Conservation (phyloP, 2,888 invertebrate species). For the Leptodirus hochenwartii region DNA sequence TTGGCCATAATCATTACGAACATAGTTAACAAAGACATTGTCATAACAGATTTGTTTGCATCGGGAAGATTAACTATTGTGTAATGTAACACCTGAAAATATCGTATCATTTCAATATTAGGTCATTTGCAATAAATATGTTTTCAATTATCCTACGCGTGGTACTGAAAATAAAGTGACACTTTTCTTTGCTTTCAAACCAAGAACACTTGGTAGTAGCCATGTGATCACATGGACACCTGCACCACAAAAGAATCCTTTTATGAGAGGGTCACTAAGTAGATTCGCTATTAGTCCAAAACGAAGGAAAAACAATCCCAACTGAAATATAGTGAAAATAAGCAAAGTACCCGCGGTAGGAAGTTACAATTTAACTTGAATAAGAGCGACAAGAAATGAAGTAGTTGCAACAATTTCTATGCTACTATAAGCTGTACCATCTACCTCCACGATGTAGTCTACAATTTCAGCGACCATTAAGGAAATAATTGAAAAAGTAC, state of each 20-base stretch:
- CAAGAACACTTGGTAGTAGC: conserved; percentile 57
- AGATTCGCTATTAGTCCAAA: conserved; percentile 59
- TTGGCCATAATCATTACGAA: conserved; percentile 47
- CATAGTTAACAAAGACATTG: conserved; percentile 50
- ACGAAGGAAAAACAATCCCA: conserved; percentile 57
- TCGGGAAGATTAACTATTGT: conserved; percentile 28
- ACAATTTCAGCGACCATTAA: conserved; percentile 81
- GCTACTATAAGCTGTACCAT: conserved; percentile 23
- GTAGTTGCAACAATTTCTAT: conserved; percentile 59
- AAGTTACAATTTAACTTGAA: no score
- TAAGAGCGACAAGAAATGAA: conserved; percentile 54
- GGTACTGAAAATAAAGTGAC: no score
- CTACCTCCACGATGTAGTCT: no score
- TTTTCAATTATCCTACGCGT: no score
- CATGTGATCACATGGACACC: conserved; percentile 71
- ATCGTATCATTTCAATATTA: no score
- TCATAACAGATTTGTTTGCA: conserved; percentile 46
- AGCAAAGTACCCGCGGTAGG: no score
- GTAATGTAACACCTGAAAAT: conserved; percentile 36
- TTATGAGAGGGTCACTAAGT: conserved; percentile 64
- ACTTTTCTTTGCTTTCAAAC: conserved; percentile 37
- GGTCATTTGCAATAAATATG: no score
- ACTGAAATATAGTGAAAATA: no score
- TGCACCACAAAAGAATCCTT: conserved; percentile 77
- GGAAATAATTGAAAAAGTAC: conserved; percentile 74